A percentile compares a stretch with the other conserved stretches of the same genome.
Evolutionary conservation across 2,888 invertebrate species (phyloP).

Genomic region (Mantis religiosa): DNA sequence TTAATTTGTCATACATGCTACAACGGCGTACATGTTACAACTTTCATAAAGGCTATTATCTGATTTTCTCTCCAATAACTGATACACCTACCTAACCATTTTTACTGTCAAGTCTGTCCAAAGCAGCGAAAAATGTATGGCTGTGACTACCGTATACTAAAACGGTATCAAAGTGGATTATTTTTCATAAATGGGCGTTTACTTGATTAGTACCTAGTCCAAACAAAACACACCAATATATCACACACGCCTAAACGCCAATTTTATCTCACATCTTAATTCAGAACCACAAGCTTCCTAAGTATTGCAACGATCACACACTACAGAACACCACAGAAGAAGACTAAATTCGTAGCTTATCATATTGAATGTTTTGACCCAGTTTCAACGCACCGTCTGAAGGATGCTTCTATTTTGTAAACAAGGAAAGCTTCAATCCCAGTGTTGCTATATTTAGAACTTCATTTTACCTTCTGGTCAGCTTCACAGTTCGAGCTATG

Average conservation of each 20-base stretch:
- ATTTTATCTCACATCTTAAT: neutral
- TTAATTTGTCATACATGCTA: too few species aligned
- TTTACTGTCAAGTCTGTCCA: neutral
- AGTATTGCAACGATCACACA: neutral
- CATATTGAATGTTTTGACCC: neutral
- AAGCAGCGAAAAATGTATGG: neutral
- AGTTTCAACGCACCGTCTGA: neutral
- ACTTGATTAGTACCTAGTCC: neutral
- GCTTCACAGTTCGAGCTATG: neutral
- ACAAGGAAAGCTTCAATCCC: neutral
- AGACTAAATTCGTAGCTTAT: neutral
- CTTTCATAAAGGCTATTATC: neutral
- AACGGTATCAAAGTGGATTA: neutral
- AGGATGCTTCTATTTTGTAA: conserved; percentile 10
- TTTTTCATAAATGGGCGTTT: neutral
- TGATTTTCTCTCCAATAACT: neutral
- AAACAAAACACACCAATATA: too few species aligned
- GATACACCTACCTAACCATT: neutral
- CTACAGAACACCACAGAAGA: neutral
- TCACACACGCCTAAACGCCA: neutral
- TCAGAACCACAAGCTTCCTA: neutral
- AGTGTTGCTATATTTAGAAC: conserved; percentile 20
- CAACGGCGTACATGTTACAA: too few species aligned
- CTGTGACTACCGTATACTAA: neutral
- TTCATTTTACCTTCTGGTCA: neutral